Base-by-base conservation (phyloP, 2,797 vertebrate species). In the Sarcoramphus papa region DNA sequence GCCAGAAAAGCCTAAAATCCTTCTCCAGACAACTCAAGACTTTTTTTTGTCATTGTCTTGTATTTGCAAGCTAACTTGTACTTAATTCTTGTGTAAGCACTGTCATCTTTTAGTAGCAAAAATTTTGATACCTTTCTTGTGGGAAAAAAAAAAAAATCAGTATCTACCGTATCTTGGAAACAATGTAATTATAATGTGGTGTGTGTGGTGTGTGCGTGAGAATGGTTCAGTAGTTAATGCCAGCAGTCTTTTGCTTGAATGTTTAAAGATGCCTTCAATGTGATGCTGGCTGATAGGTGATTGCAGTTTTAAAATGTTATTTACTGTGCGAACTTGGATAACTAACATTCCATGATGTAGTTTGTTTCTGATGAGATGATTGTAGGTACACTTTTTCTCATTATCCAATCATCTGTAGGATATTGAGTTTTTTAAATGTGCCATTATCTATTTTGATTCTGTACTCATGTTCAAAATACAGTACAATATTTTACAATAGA, bases 291-390 rank as follows among this genome's bases (percentile, higher is more conserved):
- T 98, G 97, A 97, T 98, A 98, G 98, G 97, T 98, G 98, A 97
- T 97, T 97, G 98, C 98, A 98, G 97, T 96, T 98, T 98, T 98
- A 97, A 98, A 98, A 97, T 92, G 97, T 98, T 98, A 97, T 98
- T 98, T 96, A 98, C 98, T 98, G 97, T 98, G 98, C 97, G 97
- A 97, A 98, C 96, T 98, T 98, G 98, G 98, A 97, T 98, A 98
- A 98, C 98, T 98, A 98, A 99, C 99, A 99, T 99, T 99, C 99
- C 99, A 98, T 98, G 98, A 98, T 97, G 98, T 99, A 98, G 98
- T 98, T 99, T 98, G 99, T 99, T 99, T 97, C 98, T 98, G 98
- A 98, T 98, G 98, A 99, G 98, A 99, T 98, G 99, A 99, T 99
- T 99, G 99, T 99, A 99, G 98, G 98, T 98, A 98, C 98, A 98